These are phyloP conservation scores for Drosophila aldrichi DNA, from an alignment of 2,888 invertebrate species.

Conservation along the genomic window DNA sequence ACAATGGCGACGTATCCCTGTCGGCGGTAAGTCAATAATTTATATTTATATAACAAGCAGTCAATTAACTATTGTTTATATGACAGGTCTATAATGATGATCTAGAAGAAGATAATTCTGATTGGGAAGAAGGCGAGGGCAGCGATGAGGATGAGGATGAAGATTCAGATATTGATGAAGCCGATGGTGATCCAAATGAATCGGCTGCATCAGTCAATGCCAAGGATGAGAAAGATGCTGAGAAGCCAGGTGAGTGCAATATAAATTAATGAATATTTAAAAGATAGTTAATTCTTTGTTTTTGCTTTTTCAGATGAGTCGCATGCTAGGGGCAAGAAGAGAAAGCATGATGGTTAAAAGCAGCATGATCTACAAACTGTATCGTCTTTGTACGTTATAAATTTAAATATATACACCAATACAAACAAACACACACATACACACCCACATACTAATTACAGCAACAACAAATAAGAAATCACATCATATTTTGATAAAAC, in stretches of 20 bases:
- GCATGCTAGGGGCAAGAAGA: conserved; percentile 89
- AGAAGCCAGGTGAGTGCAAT: conserved; percentile 60
- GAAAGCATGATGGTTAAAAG: conserved; percentile 89
- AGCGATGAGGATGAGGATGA: conserved; percentile 88
- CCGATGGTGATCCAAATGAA: conserved; percentile 83
- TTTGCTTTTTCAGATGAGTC: conserved; percentile 83
- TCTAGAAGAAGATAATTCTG: conserved; percentile 88
- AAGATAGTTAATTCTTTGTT: not conserved
- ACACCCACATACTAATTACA: conserved; percentile 51
- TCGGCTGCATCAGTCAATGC: conserved; percentile 69
- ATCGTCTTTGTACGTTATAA: conserved; percentile 77
- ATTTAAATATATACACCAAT: conserved; percentile 58
- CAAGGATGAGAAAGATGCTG: conserved; percentile 62
- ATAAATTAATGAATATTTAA: not conserved
- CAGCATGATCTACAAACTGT: conserved; percentile 52
- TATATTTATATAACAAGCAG: not conserved
- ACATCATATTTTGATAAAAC: conserved; percentile 80
- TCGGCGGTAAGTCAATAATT: conserved; percentile 71
- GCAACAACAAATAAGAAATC: conserved; percentile 53
- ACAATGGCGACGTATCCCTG: conserved; percentile 86
- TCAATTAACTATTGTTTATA: not conserved
- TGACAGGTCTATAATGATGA: conserved; percentile 86
- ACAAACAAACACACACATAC: conserved; percentile 47
- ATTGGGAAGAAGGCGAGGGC: conserved; percentile 88
- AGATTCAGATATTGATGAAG: conserved; percentile 86